A percentile compares a stretch with the other conserved stretches of the same genome.
These are phyloP conservation scores for Fulmarus glacialis DNA, from an alignment of 2,113 vertebrate genomes.

Conservation along the genomic window DNA sequence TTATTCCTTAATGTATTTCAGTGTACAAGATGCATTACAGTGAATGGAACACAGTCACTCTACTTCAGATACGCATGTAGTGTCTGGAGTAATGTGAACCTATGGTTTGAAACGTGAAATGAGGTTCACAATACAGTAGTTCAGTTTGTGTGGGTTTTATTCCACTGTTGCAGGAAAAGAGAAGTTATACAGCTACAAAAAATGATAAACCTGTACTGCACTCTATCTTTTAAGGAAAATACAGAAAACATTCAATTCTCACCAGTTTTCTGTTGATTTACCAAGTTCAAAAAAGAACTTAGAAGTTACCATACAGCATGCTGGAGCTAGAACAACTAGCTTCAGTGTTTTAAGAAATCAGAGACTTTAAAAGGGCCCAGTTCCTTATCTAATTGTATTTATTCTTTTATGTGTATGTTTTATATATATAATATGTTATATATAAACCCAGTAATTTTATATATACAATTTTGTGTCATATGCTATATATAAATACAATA, in stretches of 20 bases:
- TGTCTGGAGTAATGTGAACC: neutral
- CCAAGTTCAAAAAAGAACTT: neutral
- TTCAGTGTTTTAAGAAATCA: neutral
- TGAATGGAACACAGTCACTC: neutral
- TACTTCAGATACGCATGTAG: neutral
- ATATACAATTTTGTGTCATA: neutral
- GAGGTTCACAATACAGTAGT: neutral
- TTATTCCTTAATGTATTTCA: neutral
- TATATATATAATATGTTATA: neutral
- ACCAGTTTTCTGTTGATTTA: neutral
- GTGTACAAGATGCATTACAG: neutral
- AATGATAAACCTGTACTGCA: neutral
- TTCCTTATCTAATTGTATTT: neutral
- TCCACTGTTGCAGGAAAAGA: neutral
- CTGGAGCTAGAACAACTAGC: neutral
- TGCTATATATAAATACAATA: neutral
- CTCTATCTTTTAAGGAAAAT: neutral
- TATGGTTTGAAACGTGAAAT: neutral
- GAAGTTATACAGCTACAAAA: neutral
- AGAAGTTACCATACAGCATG: neutral
- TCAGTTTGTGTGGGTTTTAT: neutral
- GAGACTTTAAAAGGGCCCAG: neutral
- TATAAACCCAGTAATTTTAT: neutral
- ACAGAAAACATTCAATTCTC: neutral
- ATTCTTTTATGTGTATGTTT: neutral